These are phyloP conservation scores for Nephotettix cincticeps DNA, from an alignment of 1,140 invertebrate species.

Conservation along the genomic window DNA sequence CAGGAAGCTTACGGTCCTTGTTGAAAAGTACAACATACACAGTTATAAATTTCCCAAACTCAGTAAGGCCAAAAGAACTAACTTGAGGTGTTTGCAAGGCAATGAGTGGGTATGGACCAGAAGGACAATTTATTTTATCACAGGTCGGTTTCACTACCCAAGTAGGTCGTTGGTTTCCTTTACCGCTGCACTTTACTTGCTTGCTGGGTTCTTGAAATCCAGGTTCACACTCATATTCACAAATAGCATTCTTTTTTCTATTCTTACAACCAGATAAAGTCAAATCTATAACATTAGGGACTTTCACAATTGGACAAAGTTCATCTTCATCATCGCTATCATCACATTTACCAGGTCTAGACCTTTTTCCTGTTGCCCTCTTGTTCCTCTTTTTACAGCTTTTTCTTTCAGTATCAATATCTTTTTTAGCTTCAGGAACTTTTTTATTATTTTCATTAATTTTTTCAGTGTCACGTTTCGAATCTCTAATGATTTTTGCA, in stretches of 20 bases:
- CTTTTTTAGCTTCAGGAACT: constrained; percentile 1
- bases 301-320: not conserved
- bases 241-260: not conserved
- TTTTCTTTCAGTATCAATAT: not conserved
- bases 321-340: constrained; percentile 15
- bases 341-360: not conserved
- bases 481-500: not conserved
- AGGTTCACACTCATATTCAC: constrained; percentile 20
- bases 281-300: not conserved
- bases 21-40: constrained; percentile 22
- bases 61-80: not conserved
- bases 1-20: constrained; percentile 1
- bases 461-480: constrained; percentile 4
- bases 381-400: constrained; percentile 9
- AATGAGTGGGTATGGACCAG: constrained; percentile 1
- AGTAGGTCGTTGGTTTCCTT: not conserved
- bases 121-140: not conserved
- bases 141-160: not conserved
- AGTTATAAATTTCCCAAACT: constrained; percentile 11
- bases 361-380: not conserved
- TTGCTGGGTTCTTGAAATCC: constrained; percentile 6
- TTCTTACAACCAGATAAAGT: not conserved
- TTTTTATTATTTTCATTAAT: constrained; percentile 2
- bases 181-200: not conserved
- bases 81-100: constrained; percentile 11